Percentiles rank a stretch among this genome's conserved stretches.
Evolutionary conservation across 1,140 invertebrate species (phyloP).

Genomic region (Orchestia grillus): DNA sequence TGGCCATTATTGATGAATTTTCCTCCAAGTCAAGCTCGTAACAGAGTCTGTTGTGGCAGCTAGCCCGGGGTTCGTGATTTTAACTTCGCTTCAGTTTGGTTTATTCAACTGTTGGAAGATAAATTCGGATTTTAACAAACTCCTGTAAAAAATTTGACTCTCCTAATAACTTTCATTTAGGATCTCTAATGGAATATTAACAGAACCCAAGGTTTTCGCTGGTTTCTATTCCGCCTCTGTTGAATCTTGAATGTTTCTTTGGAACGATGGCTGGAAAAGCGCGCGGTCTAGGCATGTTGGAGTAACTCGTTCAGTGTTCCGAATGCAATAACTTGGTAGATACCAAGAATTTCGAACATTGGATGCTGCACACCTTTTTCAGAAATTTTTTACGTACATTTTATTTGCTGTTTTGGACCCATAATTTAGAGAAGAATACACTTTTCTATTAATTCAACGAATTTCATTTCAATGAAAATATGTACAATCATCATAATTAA

Average conservation of each 20-base stretch:
- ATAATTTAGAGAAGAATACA: too few relatives aligned
- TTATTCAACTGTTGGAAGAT: background rate
- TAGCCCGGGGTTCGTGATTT: too few relatives aligned
- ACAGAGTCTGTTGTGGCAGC: background rate
- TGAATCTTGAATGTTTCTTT: background rate
- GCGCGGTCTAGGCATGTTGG: background rate
- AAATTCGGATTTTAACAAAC: background rate
- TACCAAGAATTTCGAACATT: background rate
- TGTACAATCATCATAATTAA: too few relatives aligned
- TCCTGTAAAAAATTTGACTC: background rate
- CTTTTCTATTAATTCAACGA: too few relatives aligned
- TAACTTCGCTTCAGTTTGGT: background rate
- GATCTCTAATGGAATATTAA: background rate
- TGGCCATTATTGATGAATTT: background rate
- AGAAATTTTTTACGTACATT: background rate
- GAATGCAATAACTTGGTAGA: background rate
- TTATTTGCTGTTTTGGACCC: background rate
- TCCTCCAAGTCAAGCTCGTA: background rate
- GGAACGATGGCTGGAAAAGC: background rate
- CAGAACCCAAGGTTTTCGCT: background rate
- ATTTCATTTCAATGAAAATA: too few relatives aligned
- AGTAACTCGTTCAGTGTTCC: background rate
- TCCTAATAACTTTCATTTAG: background rate
- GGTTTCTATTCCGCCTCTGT: too few relatives aligned
- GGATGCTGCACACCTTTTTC: background rate